These are phyloP conservation scores for Larimichthys polyactis DNA, from an alignment of 2,113 vertebrate genomes.

Conservation along the genomic window DNA sequence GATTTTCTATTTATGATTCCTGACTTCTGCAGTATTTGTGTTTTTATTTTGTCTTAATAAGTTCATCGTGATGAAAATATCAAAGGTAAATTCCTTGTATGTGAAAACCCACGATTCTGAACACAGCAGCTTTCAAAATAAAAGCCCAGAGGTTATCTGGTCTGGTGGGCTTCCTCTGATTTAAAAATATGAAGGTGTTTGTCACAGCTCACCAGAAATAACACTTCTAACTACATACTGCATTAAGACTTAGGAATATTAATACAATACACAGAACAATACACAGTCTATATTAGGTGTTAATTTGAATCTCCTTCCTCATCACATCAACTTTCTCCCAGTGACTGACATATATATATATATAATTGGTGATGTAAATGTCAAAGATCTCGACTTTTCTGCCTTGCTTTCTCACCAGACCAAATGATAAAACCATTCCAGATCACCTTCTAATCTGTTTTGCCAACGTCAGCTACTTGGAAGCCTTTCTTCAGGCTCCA, in stretches of 20 bases:
- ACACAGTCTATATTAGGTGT: background rate
- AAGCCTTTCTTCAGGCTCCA: conserved; percentile 39
- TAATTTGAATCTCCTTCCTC: background rate
- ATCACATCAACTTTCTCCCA: background rate
- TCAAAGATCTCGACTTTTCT: background rate
- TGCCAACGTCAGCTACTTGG: conserved; percentile 34
- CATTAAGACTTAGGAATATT: no score
- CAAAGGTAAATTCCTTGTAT: no score
- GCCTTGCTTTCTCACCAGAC: background rate
- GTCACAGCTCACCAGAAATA: background rate
- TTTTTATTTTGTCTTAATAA: no score
- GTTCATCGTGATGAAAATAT: no score
- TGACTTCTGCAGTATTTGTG: no score
- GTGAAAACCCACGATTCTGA: no score
- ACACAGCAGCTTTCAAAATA: background rate
- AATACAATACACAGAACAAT: no score
- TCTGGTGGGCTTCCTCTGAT: background rate
- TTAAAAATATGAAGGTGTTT: background rate
- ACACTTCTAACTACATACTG: background rate
- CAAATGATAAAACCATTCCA: conserved; percentile 6
- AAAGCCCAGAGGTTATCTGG: background rate
- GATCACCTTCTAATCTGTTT: conserved; percentile 17
- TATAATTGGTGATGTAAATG: background rate
- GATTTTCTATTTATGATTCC: no score
- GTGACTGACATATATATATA: background rate